A percentile compares a stretch with the other conserved stretches of the same genome.
phyloP scores from a whole-genome alignment of 2,888 invertebrate species.

The Hydrotaea cyrtoneurina region DNA sequence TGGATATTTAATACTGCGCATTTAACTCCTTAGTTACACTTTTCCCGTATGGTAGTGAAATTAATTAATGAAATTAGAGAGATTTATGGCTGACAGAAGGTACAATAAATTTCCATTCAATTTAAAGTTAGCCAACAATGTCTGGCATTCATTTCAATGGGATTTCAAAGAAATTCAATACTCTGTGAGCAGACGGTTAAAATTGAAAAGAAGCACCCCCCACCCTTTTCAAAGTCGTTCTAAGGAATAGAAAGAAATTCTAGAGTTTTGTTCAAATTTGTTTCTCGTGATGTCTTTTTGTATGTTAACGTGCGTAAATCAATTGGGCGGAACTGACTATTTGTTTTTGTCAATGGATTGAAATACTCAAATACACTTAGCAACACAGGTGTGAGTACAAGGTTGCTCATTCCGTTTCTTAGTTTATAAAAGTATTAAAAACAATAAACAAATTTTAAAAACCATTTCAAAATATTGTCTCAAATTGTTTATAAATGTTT shows the following conservation, averaged over 20 bases:
- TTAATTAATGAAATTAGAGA: slow-evolving; percentile 42
- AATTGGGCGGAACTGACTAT: slow-evolving; percentile 63
- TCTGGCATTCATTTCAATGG: slow-evolving; percentile 7
- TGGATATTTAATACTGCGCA: slow-evolving; percentile 7
- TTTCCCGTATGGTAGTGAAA: background rate
- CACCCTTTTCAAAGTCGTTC: slow-evolving; percentile 16
- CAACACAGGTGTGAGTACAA: too few species aligned
- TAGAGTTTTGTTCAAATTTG: slow-evolving; percentile 18
- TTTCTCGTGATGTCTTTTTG: slow-evolving; percentile 18
- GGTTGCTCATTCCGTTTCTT: too few species aligned
- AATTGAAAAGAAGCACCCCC: background rate
- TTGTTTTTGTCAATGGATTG: slow-evolving; percentile 23
- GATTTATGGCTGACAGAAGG: slow-evolving; percentile 44
- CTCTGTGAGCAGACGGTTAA: slow-evolving; percentile 1
- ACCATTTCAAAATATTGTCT: too few species aligned
- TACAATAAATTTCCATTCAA: slow-evolving; percentile 48
- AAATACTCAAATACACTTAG: too few species aligned
- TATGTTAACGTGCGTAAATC: slow-evolving; percentile 45
- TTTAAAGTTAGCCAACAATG: slow-evolving; percentile 27
- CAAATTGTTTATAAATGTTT: too few species aligned
- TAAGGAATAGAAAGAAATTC: slow-evolving; percentile 11
- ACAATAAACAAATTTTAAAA: too few species aligned
- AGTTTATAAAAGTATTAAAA: too few species aligned
- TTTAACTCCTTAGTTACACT: slow-evolving; percentile 40
- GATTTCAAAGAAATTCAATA: slow-evolving; percentile 56